Percentiles rank a stretch among this genome's conserved stretches.
These are phyloP conservation scores for Tromatobia lineatoria DNA, from an alignment of 2,888 invertebrate species.

Conservation along the genomic window DNA sequence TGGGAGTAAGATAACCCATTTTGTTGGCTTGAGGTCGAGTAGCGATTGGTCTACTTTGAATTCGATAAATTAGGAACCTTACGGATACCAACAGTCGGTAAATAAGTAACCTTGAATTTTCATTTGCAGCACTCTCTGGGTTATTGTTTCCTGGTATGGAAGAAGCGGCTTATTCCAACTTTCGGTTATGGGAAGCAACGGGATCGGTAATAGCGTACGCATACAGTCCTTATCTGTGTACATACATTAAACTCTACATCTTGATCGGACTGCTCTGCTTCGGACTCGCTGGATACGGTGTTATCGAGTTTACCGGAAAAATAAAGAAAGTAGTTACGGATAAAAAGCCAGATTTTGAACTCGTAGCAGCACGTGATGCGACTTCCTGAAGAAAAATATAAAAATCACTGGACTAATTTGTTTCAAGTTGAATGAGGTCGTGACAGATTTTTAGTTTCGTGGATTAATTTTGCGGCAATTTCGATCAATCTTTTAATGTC, in stretches of 20 bases:
- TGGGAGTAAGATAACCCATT: not conserved
- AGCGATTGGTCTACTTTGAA: not conserved
- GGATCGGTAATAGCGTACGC: constrained; percentile 95
- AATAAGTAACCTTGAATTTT: not conserved
- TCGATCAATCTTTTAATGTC: too few species aligned
- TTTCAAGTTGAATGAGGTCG: too few species aligned
- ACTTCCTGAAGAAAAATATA: constrained; percentile 18
- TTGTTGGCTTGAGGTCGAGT: not conserved
- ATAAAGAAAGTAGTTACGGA: constrained; percentile 67
- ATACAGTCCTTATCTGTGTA: constrained; percentile 92
- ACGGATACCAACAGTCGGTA: not conserved
- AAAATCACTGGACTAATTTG: not conserved
- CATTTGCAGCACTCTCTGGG: constrained; percentile 91
- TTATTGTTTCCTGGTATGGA: constrained; percentile 94
- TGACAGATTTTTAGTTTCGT: too few species aligned
- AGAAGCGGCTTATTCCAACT: constrained; percentile 97
- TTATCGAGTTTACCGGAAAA: constrained; percentile 86
- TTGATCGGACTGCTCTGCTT: constrained; percentile 89
- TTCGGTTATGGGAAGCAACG: constrained; percentile 96
- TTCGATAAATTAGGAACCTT: not conserved
- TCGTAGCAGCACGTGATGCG: constrained; percentile 75
- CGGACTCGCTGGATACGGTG: constrained; percentile 92
- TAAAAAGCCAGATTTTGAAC: constrained; percentile 80
- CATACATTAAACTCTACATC: constrained; percentile 90
- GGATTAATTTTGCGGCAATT: too few species aligned